These are phyloP conservation scores for Loripinus fragilis DNA, from an alignment of 2,888 invertebrate species.

Conservation along the genomic window DNA sequence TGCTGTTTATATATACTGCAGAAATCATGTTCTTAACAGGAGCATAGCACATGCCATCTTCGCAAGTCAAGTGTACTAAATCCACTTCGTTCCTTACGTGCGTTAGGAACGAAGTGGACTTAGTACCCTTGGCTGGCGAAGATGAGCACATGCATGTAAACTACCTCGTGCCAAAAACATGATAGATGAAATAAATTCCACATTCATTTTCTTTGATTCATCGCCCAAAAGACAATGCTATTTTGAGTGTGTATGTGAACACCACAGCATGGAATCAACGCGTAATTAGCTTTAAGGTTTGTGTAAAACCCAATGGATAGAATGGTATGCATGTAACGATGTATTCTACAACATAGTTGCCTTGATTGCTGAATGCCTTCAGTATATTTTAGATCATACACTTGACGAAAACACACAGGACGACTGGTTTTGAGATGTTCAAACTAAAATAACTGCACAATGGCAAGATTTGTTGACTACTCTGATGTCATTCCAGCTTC, in stretches of 20 bases:
- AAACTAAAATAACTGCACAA: conserved; percentile 10
- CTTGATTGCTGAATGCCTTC: conserved; percentile 7
- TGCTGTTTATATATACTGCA: conserved; percentile 12
- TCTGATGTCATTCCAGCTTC: conserved; percentile 10
- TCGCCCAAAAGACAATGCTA: conserved; percentile 28
- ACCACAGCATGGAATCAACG: background rate
- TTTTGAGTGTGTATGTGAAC: background rate
- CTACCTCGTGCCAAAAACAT: conserved; percentile 26
- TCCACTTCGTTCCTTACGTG: no score
- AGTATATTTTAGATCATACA: conserved; percentile 2
- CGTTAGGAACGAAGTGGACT: no score
- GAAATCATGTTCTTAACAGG: conserved; percentile 16
- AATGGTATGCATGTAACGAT: background rate
- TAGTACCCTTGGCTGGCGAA: no score
- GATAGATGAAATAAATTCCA: conserved; percentile 26
- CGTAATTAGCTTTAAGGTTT: background rate
- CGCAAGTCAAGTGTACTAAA: no score
- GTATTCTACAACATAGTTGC: background rate
- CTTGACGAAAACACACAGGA: conserved; percentile 8
- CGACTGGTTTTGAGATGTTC: background rate
- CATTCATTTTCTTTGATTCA: conserved; percentile 17
- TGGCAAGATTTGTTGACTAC: conserved; percentile 5
- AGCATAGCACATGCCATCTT: no score
- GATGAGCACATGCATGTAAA: conserved; percentile 13
- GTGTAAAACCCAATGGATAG: conserved; percentile 4